phyloP scores from a whole-genome alignment of 1,140 invertebrate species.

The Pentalonia nigronervosa region DNA sequence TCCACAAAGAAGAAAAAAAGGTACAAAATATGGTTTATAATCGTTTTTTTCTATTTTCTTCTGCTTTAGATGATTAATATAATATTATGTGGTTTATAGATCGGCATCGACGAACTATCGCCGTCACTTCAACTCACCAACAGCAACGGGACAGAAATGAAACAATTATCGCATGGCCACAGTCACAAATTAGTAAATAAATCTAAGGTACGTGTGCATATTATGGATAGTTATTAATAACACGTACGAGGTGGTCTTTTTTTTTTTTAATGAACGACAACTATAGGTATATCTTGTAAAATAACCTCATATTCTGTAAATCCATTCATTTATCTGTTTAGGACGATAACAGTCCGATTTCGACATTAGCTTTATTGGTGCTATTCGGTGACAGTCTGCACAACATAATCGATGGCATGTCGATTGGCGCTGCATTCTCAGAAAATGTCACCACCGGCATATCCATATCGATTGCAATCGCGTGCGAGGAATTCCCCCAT shows the following conservation, averaged over 20 bases:
- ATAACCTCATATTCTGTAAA: neutral
- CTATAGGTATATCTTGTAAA: neutral
- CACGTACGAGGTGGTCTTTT: neutral
- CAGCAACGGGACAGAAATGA: slow-evolving; percentile 22
- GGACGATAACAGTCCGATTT: slow-evolving; percentile 21
- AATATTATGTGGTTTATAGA: slow-evolving; percentile 33
- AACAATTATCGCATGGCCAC: slow-evolving; percentile 30
- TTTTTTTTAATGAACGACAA: neutral
- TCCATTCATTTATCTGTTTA: neutral
- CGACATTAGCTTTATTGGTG: slow-evolving; percentile 78
- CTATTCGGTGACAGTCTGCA: slow-evolving; percentile 82
- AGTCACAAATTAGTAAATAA: slow-evolving; percentile 20
- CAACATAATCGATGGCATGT: slow-evolving; percentile 83
- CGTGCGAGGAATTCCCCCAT: slow-evolving; percentile 84
- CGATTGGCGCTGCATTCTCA: slow-evolving; percentile 81
- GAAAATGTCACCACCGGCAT: slow-evolving; percentile 76
- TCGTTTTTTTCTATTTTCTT: neutral
- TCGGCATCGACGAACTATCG: slow-evolving; percentile 12
- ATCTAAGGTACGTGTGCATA: neutral
- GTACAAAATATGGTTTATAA: neutral
- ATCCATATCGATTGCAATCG: slow-evolving; percentile 79
- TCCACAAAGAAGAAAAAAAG: slow-evolving; percentile 45
- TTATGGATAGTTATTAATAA: neutral
- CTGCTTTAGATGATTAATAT: neutral
- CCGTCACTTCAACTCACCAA: neutral